phyloP scores from a whole-genome alignment of 2,113 vertebrate genomes.

The Platanista minor region DNA sequence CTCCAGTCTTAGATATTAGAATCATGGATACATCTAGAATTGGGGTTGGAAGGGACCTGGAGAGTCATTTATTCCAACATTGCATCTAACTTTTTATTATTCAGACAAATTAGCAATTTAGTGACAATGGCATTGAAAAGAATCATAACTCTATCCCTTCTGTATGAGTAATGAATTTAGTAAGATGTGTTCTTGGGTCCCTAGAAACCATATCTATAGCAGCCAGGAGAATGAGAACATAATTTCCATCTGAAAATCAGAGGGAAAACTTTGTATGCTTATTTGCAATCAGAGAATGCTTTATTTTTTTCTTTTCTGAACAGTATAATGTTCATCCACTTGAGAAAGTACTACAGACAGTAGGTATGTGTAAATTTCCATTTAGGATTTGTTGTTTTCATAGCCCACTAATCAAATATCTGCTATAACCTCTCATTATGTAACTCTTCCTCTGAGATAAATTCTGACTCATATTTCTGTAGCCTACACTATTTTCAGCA shows the following conservation, averaged over 20 bases:
- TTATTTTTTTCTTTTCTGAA: conserved; percentile 43
- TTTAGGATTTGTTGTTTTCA: not conserved
- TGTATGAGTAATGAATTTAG: not conserved
- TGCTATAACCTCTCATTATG: not conserved
- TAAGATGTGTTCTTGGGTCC: not conserved
- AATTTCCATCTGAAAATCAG: not conserved
- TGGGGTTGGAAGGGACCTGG: not conserved
- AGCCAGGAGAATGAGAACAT: not conserved
- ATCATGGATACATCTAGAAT: not conserved
- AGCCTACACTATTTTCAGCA: not conserved
- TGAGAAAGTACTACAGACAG: not conserved
- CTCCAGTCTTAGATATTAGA: not conserved
- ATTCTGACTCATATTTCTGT: conserved; percentile 39
- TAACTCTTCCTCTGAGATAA: not conserved
- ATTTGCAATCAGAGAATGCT: not conserved
- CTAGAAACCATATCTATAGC: conserved; percentile 7
- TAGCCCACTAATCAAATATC: not conserved
- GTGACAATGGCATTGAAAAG: not conserved
- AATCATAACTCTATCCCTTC: not conserved
- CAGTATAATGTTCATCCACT: not conserved
- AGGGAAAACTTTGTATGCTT: not conserved
- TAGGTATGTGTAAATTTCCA: not conserved
- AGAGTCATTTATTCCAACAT: not conserved
- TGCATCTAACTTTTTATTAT: not conserved
- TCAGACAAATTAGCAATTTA: conserved; percentile 24